Evolutionary conservation across 2,888 invertebrate genomes (phyloP).

Genomic region (Hoplodrina blanda): DNA sequence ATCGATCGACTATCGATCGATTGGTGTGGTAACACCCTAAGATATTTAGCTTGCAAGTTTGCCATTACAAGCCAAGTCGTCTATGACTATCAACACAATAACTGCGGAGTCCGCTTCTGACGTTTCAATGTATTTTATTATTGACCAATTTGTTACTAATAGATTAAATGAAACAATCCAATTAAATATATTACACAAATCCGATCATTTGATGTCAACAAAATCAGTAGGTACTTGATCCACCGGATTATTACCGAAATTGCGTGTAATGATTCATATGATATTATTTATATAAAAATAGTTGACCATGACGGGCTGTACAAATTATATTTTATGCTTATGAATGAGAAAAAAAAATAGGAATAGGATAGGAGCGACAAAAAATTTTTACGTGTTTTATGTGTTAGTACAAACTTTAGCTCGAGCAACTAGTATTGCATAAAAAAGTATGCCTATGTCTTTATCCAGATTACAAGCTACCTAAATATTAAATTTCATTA

Average conservation of each 20-base stretch:
- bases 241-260: constrained; percentile 20
- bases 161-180: constrained; percentile 26
- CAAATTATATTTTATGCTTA: background rate
- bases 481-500: too few relatives aligned
- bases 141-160: constrained; percentile 1
- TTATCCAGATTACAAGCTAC: too few relatives aligned
- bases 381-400: too few relatives aligned
- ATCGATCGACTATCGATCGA: too few relatives aligned
- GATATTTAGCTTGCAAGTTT: too few relatives aligned
- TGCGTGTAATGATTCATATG: constrained; percentile 9
- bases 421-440: too few relatives aligned
- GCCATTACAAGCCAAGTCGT: too few relatives aligned
- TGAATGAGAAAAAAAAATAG: too few relatives aligned
- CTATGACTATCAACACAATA: background rate
- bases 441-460: too few relatives aligned
- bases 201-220: constrained; percentile 30
- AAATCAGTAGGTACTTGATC: constrained; percentile 14
- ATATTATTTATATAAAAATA: constrained; percentile 24
- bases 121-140: background rate
- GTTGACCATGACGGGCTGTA: background rate
- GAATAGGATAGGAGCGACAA: too few relatives aligned
- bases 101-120: background rate
- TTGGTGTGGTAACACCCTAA: too few relatives aligned
- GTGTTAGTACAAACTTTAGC: too few relatives aligned
- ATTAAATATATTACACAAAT: constrained; percentile 7